phyloP scores from a whole-genome alignment of 2,888 invertebrate species.

The Cylindroiulus punctatus region DNA sequence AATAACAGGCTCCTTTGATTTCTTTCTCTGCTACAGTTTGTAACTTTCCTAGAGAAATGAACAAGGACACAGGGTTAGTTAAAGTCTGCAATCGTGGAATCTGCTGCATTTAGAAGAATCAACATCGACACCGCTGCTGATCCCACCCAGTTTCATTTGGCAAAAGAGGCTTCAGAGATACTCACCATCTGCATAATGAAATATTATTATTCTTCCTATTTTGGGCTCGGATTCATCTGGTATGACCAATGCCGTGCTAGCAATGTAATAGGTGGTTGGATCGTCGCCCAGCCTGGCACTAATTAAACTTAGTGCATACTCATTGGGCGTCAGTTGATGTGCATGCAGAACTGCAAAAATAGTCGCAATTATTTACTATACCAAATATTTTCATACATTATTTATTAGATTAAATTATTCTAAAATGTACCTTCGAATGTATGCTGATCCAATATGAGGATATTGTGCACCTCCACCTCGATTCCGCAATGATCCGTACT shows the following conservation, averaged over 20 bases:
- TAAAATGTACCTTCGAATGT: constrained; percentile 90
- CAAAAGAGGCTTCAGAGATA: constrained; percentile 57
- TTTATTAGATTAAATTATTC: no score
- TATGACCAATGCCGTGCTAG: constrained; percentile 93
- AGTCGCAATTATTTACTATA: not conserved
- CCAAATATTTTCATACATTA: no score
- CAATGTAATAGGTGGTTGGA: constrained; percentile 88
- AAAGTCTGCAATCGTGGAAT: no score
- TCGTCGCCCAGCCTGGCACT: constrained; percentile 93
- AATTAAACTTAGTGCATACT: constrained; percentile 89
- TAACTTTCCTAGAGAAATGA: constrained; percentile 64
- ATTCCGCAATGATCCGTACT: constrained; percentile 73
- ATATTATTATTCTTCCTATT: constrained; percentile 88
- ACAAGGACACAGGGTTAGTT: not conserved
- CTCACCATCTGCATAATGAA: constrained; percentile 86
- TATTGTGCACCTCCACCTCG: constrained; percentile 89
- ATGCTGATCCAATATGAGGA: constrained; percentile 93
- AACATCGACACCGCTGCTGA: no score
- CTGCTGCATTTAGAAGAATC: no score
- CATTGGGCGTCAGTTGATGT: constrained; percentile 89
- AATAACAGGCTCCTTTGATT: constrained; percentile 94
- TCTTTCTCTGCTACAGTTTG: constrained; percentile 91
- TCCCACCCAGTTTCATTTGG: no score
- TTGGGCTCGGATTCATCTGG: constrained; percentile 97
- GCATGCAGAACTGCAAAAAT: constrained; percentile 82